These are phyloP conservation scores for Crocidura indochinensis DNA, from an alignment of 2,797 vertebrate species.

Conservation along the genomic window DNA sequence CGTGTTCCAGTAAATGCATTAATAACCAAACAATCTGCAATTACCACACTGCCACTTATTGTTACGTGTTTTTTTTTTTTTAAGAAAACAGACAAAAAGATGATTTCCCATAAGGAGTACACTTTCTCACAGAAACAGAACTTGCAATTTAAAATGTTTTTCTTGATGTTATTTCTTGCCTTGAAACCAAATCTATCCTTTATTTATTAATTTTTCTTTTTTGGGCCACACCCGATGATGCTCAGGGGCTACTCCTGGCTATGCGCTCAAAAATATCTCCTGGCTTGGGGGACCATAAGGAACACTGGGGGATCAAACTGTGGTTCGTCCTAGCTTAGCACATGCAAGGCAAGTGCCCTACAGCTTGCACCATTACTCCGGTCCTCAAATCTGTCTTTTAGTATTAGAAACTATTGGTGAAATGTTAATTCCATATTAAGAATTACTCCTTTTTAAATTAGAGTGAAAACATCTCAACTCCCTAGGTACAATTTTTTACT, in stretches of 20 bases:
- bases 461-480: neutral
- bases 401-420: conserved; percentile 28
- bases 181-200: conserved; percentile 46
- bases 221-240: too few relatives aligned
- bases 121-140: conserved; percentile 60
- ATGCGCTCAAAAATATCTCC: too few relatives aligned
- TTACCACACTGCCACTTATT: conserved; percentile 38
- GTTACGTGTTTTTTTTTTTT: conserved; percentile 62
- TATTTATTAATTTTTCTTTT: neutral
- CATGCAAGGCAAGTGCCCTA: too few relatives aligned
- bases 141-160: conserved; percentile 61
- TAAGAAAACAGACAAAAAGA: conserved; percentile 58
- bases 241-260: too few relatives aligned
- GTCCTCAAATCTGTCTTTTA: too few relatives aligned
- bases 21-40: conserved; percentile 70
- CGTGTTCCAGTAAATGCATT: conserved; percentile 63
- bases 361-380: too few relatives aligned
- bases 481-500: neutral
- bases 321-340: too few relatives aligned
- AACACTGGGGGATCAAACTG: too few relatives aligned
- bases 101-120: conserved; percentile 53
- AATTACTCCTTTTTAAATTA: conserved; percentile 5
- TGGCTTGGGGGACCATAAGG: too few relatives aligned
- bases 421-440: conserved; percentile 57
- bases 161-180: conserved; percentile 24